Evolutionary conservation across 2,888 invertebrate genomes (phyloP).

Genomic region (Oscheius myriophilus): DNA sequence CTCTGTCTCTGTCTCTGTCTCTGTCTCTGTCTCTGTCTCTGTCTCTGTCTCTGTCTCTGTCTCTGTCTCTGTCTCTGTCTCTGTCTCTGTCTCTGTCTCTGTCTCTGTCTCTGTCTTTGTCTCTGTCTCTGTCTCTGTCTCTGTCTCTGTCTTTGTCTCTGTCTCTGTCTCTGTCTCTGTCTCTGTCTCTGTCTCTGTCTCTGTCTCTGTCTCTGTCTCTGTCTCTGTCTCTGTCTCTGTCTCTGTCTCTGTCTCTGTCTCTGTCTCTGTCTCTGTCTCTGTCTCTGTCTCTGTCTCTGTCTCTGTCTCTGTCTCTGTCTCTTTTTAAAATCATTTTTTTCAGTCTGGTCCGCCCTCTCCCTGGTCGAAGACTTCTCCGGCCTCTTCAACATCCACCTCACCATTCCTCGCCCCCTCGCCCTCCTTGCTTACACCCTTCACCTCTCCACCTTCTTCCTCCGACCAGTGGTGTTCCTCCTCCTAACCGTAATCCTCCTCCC

Average conservation of each 20-base stretch:
- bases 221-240: slow-evolving; percentile 7
- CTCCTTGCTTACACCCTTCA: slow-evolving; percentile 22
- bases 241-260: too few relatives aligned
- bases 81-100: background rate
- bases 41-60: background rate
- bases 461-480: slow-evolving; percentile 23
- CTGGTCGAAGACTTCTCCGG: slow-evolving; percentile 22
- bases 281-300: background rate
- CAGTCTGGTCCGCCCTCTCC: slow-evolving; percentile 30
- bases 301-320: background rate
- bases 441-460: slow-evolving; percentile 19
- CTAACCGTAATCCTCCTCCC: slow-evolving; percentile 19
- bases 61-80: background rate
- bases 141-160: background rate
- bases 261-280: background rate
- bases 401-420: slow-evolving; percentile 9
- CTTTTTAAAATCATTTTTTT: background rate
- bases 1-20: background rate
- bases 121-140: background rate
- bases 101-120: background rate
- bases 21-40: background rate
- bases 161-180: slow-evolving; percentile 7
- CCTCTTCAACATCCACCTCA: slow-evolving; percentile 13
- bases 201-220: background rate
- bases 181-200: too few relatives aligned